Percentiles rank a stretch among this genome's conserved stretches.
Conservation (phyloP, 2,113 vertebrate genomes). For the Plestiodon gilberti region DNA sequence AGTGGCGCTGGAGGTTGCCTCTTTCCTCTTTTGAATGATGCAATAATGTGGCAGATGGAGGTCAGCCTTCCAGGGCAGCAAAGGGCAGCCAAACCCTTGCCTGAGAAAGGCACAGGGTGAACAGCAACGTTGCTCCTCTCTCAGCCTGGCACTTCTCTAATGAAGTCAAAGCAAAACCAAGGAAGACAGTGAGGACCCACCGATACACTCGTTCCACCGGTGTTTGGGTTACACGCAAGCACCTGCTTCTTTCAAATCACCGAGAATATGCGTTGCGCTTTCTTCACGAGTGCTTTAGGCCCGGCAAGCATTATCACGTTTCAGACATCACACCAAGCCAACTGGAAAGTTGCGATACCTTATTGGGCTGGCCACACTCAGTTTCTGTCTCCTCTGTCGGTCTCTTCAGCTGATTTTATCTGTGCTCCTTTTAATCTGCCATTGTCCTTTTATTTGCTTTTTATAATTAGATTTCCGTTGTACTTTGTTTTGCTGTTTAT, state of each 20-base stretch:
- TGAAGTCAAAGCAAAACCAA: background rate
- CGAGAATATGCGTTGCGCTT: too few species aligned
- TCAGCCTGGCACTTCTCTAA: background rate
- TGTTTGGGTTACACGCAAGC: background rate
- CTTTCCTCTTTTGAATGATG: background rate
- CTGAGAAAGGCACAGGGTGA: background rate
- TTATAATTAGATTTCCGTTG: too few species aligned
- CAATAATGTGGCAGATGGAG: background rate
- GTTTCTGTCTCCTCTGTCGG: too few species aligned
- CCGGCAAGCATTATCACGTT: too few species aligned
- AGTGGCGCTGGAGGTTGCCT: background rate
- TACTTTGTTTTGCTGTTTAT: too few species aligned
- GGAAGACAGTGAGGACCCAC: too few species aligned
- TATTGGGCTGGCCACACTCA: too few species aligned
- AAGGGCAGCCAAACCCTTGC: background rate
- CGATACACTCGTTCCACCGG: background rate
- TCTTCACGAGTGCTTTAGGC: background rate
- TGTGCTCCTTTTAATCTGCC: too few species aligned
- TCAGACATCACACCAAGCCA: too few species aligned
- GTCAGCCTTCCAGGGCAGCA: background rate
- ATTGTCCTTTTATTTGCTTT: too few species aligned
- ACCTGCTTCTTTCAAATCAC: background rate
- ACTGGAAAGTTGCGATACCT: too few species aligned
- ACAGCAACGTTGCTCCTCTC: background rate
- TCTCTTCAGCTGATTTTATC: too few species aligned